Evolutionary conservation across 2,113 vertebrate species (phyloP).

Genomic region (Callaeas wilsoni): DNA sequence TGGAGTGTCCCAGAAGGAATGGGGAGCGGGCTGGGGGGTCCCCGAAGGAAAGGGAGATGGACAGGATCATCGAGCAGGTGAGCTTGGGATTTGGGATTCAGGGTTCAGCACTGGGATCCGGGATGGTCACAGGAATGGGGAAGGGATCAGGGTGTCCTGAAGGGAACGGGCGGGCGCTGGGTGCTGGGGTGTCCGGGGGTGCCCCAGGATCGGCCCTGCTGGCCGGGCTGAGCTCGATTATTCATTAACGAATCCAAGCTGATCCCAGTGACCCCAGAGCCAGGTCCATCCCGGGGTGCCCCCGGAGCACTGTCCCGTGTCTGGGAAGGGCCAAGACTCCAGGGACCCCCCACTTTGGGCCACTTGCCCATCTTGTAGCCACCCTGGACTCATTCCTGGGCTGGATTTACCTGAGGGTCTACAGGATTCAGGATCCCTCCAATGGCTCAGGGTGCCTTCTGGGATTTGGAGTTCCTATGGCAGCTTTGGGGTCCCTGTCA

Average conservation of each 20-base stretch:
- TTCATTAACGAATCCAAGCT: not conserved
- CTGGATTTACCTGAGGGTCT: not conserved
- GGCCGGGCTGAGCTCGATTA: not conserved
- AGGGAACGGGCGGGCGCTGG: accelerated
- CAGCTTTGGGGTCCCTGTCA: not conserved
- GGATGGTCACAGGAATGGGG: not conserved
- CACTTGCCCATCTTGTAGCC: not conserved
- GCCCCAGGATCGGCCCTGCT: not conserved
- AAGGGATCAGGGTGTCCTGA: not conserved
- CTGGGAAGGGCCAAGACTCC: not conserved
- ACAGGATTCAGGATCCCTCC: not conserved
- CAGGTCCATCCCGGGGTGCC: not conserved
- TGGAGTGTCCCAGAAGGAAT: not conserved
- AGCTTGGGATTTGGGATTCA: not conserved
- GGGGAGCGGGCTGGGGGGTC: too few relatives aligned
- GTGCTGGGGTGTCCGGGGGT: not conserved
- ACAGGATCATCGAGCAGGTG: not conserved
- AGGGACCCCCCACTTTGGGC: not conserved
- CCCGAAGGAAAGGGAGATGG: not conserved
- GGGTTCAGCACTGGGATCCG: not conserved
- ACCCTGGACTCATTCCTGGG: not conserved
- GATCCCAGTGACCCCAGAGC: not conserved
- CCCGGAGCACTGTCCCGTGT: not conserved
- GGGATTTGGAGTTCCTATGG: not conserved
- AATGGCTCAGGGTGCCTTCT: not conserved